These are phyloP conservation scores for Euschistus heros DNA, from an alignment of 1,140 invertebrate species.

Conservation along the genomic window DNA sequence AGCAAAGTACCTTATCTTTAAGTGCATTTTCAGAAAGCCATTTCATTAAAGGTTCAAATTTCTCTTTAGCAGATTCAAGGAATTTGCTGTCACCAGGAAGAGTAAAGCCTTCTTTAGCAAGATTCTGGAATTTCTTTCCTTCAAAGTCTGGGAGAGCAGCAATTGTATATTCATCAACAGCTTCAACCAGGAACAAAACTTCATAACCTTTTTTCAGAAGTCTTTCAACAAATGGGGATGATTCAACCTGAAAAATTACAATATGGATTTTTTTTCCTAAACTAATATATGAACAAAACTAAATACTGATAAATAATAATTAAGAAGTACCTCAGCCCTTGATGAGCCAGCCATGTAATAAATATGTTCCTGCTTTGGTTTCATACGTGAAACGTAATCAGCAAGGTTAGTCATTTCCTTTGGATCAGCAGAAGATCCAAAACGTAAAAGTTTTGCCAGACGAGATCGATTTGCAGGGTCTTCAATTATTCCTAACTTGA, in stretches of 20 bases:
- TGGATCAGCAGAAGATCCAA: constrained; percentile 38
- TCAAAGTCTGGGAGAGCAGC: constrained; percentile 97
- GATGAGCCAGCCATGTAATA: constrained; percentile 92
- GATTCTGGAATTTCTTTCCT: constrained; percentile 99
- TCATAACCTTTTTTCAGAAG: constrained; percentile 91
- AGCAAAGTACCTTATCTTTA: constrained; percentile 61
- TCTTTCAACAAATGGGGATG: constrained; percentile 92
- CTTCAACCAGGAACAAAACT: constrained; percentile 89
- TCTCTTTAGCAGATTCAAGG: constrained; percentile 64
- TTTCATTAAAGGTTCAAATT: constrained; percentile 81
- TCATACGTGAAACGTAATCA: constrained; percentile 94
- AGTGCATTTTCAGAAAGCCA: constrained; percentile 83
- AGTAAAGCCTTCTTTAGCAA: constrained; percentile 94
- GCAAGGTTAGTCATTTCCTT: constrained; percentile 60
- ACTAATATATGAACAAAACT: not conserved
- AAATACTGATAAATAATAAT: constrained; percentile 9
- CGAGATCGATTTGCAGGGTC: constrained; percentile 92
- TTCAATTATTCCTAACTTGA: constrained; percentile 96
- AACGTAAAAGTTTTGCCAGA: constrained; percentile 86
- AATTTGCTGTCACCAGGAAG: constrained; percentile 77
- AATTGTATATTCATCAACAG: constrained; percentile 97
- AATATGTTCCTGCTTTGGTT: constrained; percentile 90
- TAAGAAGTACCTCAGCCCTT: constrained; percentile 54
- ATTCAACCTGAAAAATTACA: constrained; percentile 48
- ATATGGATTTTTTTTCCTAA: not conserved